phyloP scores from a whole-genome alignment of 2,797 vertebrate genomes.

The Agapornis canus region DNA sequence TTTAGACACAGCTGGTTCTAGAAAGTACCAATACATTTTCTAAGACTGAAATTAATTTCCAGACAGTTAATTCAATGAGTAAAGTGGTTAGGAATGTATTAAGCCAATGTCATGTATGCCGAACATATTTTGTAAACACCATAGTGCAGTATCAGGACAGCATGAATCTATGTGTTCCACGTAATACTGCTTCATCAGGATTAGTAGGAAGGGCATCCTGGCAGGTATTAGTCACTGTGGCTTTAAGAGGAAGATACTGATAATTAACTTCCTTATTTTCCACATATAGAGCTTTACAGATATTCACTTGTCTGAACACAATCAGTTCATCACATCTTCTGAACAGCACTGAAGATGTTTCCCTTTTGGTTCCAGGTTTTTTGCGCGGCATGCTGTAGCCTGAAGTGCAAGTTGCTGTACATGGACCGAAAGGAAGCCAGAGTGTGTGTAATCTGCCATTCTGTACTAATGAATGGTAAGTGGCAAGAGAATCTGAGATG shows the following conservation, averaged over 20 bases:
- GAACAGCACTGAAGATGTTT: not conserved
- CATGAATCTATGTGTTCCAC: not conserved
- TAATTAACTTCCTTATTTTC: not conserved
- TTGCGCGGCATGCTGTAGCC: conserved; percentile 92
- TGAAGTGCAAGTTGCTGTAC: conserved; percentile 91
- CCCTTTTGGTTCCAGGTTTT: conserved; percentile 85
- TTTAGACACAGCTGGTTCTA: not conserved
- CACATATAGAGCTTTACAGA: not conserved
- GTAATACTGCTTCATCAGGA: not conserved
- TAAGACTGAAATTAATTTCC: not conserved
- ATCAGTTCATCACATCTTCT: not conserved
- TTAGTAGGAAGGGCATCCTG: not conserved
- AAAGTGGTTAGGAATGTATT: not conserved
- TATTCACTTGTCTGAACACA: not conserved
- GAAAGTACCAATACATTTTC: not conserved
- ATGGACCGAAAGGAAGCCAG: conserved; percentile 97
- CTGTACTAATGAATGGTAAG: conserved; percentile 91
- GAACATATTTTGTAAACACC: not conserved
- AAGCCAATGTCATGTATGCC: not conserved
- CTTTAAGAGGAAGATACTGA: not conserved
- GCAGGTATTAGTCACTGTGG: not conserved
- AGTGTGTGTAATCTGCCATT: conserved; percentile 95
- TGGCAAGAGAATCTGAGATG: not conserved
- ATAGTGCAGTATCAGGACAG: not conserved
- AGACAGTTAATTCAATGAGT: not conserved